Percentiles rank a stretch among this genome's conserved stretches.
Conservation (phyloP, 2,888 invertebrate genomes). For the Clepsis dumicolana region DNA sequence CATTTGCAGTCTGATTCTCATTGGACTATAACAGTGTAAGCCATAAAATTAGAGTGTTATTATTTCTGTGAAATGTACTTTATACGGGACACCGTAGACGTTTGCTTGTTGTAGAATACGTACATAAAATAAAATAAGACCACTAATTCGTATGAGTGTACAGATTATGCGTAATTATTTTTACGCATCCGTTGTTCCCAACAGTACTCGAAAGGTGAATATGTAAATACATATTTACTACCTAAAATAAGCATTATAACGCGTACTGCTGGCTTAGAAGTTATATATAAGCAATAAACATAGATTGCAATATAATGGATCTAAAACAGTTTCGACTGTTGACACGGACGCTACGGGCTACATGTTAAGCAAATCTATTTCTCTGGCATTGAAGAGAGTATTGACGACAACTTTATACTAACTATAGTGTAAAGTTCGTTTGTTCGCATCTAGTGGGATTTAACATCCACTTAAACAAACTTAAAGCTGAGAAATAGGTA, state of each 20-base stretch:
- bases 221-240: neutral
- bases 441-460: no score
- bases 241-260: constrained; percentile 9
- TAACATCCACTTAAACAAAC: no score
- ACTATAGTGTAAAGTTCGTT: no score
- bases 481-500: no score
- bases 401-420: neutral
- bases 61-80: no score
- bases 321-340: neutral
- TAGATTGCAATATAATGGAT: neutral
- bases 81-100: no score
- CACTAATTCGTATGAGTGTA: neutral
- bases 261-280: neutral
- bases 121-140: neutral
- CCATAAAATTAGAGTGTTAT: neutral
- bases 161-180: constrained; percentile 1
- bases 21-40: neutral
- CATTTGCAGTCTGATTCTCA: no score
- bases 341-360: neutral
- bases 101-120: neutral
- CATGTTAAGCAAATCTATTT: constrained; percentile 1
- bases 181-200: neutral
- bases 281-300: neutral
- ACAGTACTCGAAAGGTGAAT: neutral
- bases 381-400: neutral